Evolutionary conservation across 2,113 vertebrate genomes (phyloP).

Genomic region (Stegostoma tigrinum): DNA sequence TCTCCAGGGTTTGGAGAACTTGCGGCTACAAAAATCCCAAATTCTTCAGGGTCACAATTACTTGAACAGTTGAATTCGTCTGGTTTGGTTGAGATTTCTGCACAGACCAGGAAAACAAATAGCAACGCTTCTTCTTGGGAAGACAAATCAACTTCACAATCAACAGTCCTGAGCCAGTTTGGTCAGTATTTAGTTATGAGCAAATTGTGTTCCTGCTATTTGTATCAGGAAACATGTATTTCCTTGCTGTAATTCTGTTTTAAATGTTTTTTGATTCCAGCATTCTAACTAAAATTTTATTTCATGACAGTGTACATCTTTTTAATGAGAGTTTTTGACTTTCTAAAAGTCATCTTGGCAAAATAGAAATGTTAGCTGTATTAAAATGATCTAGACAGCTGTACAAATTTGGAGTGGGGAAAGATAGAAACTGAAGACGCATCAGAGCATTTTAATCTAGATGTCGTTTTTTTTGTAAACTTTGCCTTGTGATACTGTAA

Average conservation of each 20-base stretch:
- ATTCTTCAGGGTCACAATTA: slow-evolving; percentile 64
- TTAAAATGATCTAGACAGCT: not conserved
- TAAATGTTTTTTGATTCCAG: not conserved
- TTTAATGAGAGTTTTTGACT: not conserved
- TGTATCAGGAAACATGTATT: not conserved
- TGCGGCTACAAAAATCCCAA: slow-evolving; percentile 63
- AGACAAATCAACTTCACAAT: slow-evolving; percentile 60
- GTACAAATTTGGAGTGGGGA: not conserved
- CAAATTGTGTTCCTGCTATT: not conserved
- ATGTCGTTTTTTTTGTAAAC: not conserved
- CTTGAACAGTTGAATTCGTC: slow-evolving; percentile 72
- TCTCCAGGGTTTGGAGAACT: slow-evolving; percentile 79
- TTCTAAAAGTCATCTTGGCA: not conserved
- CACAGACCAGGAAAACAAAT: slow-evolving; percentile 54
- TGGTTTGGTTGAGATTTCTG: slow-evolving; percentile 62
- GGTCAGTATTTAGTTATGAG: slow-evolving; percentile 61
- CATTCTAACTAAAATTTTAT: not conserved
- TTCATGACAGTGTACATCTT: not conserved
- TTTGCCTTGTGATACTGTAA: not conserved
- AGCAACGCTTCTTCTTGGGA: slow-evolving; percentile 62
- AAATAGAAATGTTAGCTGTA: not conserved
- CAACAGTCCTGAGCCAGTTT: slow-evolving; percentile 65
- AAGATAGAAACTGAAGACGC: not conserved
- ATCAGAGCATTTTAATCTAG: not conserved
- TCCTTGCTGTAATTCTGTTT: not conserved